Evolutionary conservation across 2,888 invertebrate species (phyloP).

Genomic region (Cosmia pyralina): DNA sequence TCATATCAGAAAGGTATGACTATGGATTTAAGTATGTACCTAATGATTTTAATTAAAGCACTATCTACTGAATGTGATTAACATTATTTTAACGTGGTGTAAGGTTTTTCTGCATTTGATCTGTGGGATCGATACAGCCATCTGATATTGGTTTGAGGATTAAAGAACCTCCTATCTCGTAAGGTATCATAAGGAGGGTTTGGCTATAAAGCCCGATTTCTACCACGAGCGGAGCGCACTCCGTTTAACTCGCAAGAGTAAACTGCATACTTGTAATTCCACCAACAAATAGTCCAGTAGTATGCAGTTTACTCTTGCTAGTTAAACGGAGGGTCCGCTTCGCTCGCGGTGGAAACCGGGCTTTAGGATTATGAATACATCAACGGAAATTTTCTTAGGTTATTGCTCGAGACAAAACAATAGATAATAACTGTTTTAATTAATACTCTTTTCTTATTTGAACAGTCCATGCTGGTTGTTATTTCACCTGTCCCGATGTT

Average conservation of each 20-base stretch:
- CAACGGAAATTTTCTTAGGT: neutral
- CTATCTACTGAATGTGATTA: neutral
- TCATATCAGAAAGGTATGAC: neutral
- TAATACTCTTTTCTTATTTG: too few species aligned
- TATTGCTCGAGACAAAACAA: neutral
- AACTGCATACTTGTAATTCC: too few species aligned
- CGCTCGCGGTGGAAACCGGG: too few species aligned
- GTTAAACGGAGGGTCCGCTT: too few species aligned
- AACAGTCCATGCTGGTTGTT: too few species aligned
- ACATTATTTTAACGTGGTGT: neutral
- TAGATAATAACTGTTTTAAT: neutral
- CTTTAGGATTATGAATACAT: neutral
- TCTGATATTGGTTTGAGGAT: slow-evolving; percentile 1
- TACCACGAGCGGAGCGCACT: too few species aligned
- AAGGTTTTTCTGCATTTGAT: neutral
- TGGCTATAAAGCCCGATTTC: neutral
- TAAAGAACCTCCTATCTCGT: neutral
- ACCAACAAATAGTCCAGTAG: too few species aligned
- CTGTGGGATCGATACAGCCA: neutral
- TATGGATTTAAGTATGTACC: neutral
- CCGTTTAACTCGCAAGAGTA: too few species aligned
- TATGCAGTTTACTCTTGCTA: too few species aligned
- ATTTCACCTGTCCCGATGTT: too few species aligned
- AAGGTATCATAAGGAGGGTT: neutral
- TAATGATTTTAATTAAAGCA: slow-evolving; percentile 1